Base-by-base conservation (phyloP, 1,140 invertebrate genomes). In the Brachionus manjavacas region DNA sequence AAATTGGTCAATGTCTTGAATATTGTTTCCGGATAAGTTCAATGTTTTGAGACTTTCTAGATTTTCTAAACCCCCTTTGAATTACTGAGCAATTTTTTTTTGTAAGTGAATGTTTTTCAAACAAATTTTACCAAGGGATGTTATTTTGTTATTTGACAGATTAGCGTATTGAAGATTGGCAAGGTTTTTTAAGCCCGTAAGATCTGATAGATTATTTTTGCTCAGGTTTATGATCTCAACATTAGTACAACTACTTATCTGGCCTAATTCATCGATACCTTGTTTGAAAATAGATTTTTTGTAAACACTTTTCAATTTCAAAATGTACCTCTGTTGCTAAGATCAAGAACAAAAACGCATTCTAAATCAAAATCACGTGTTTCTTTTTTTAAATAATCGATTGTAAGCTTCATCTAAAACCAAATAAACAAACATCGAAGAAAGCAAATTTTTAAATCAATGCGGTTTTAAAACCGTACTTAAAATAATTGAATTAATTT, bases 341-440 rank as follows among this genome's bases (percentile, higher is more conserved):
- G 52, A 81, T 81, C 79, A 43, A 81, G 52, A 60, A 68, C 52
- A 64, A 31, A 81, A 14, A 81, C 64, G 43, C 79, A 81, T 81
- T 81, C 52, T 28, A 81, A 25, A 68, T 81, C 79, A 68, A 81
- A 81, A 25, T 64, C 66, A 68, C 39, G 35, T 23, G 79, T 25
- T n/a, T 81, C 52, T 20, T 23, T 31, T 46, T 81, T 81, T 6
- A 81, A 43, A 39, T 31, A 81, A 20, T 81, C 79, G 14, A 64
- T 25, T 8, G 28, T 81, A n/a, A 81, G 23, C 66, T 68, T 81
- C 79, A 81, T 81, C 52, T 76, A 20, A 76, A 12, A 7, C 23
- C 52, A 49, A 76, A 49, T 23, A 4, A 74, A 43, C 7, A 74
- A 46, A 76, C n/a, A 74, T 23, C 11, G 3, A 74, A 74, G 7